Base-by-base conservation (phyloP, 2,797 vertebrate genomes). In the Anguilla pacifica region DNA sequence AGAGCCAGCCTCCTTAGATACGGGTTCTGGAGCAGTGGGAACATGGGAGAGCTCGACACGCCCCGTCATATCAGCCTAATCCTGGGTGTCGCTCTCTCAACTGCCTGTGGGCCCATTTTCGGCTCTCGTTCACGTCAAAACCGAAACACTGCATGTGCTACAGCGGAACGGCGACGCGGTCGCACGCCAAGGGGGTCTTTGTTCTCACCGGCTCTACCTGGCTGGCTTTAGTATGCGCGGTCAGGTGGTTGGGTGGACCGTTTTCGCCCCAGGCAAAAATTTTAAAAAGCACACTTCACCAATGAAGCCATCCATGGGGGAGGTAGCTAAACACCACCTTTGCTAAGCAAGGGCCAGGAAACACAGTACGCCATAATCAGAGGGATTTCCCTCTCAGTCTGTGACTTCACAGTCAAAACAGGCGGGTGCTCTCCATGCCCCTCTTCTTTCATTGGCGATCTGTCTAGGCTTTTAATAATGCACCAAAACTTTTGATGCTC, bases 61-160 rank as follows among this genome's bases (percentile, higher is more conserved):
- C 81, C 87, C 82, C 35, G 31, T 46, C 46, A 53, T 85, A 89
- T 89, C 85, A 84, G 85, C 70, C 51, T 79, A 74, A 25, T 79
- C 85, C 49, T 70, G 70, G 53, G 17, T 74, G 53, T 70, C 17
- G 25, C 70, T 86, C 51, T 28, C 51, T 39, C 43, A 86, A 77
- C 88, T 57, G 64, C 19, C 70, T 53, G 61, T 74, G 64, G 51
- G 13, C 53, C 39, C 6, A 84, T 67, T 61, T 82, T 53, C 86
- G 19, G 67, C 77, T 25, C n/a, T 22, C 67, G 28, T n/a, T 31
- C 70, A 72, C 70, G 28, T 35, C 70, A 72, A 72, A 72, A 72
- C 70, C 57, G 31, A 13, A 31, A 28, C 70, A 72, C 28, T 13
- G 6, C 2, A 9, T 28, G 28, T 4, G 70, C n/a, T 70, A 22